These are phyloP conservation scores for Drosophila funebris DNA, from an alignment of 1,140 invertebrate species.

Conservation along the genomic window DNA sequence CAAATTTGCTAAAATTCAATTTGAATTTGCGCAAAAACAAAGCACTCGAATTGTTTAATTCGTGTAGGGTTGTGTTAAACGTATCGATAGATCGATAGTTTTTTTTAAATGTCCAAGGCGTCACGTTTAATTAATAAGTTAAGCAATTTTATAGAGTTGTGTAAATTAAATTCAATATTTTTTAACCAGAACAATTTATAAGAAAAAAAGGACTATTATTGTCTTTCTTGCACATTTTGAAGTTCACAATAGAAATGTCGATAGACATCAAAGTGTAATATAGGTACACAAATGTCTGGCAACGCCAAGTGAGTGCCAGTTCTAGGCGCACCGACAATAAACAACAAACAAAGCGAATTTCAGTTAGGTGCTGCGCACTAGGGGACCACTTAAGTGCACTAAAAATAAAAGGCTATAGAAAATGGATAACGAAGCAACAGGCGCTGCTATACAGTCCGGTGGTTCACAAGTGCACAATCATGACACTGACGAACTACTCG, in stretches of 20 bases:
- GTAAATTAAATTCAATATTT: too few relatives aligned
- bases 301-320: slow-evolving; percentile 8
- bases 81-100: slow-evolving; percentile 2
- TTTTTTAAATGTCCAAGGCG: too few relatives aligned
- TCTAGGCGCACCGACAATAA: slow-evolving; percentile 30
- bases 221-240: background rate
- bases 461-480: slow-evolving; percentile 17
- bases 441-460: slow-evolving; percentile 38
- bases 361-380: slow-evolving; percentile 31
- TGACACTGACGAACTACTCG: slow-evolving; percentile 58
- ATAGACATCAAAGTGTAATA: background rate
- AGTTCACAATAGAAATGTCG: background rate
- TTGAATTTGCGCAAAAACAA: slow-evolving; percentile 41
- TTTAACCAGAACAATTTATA: background rate
- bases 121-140: too few relatives aligned
- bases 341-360: slow-evolving; percentile 55
- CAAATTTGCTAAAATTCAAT: slow-evolving; percentile 35
- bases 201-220: background rate
- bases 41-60: slow-evolving; percentile 7
- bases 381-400: background rate
- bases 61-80: background rate
- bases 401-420: background rate
- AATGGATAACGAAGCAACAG: slow-evolving; percentile 48
- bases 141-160: too few relatives aligned
- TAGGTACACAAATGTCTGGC: background rate